A percentile compares a stretch with the other conserved stretches of the same genome.
phyloP scores from a whole-genome alignment of 2,113 vertebrate genomes.

The Stercorarius parasiticus region DNA sequence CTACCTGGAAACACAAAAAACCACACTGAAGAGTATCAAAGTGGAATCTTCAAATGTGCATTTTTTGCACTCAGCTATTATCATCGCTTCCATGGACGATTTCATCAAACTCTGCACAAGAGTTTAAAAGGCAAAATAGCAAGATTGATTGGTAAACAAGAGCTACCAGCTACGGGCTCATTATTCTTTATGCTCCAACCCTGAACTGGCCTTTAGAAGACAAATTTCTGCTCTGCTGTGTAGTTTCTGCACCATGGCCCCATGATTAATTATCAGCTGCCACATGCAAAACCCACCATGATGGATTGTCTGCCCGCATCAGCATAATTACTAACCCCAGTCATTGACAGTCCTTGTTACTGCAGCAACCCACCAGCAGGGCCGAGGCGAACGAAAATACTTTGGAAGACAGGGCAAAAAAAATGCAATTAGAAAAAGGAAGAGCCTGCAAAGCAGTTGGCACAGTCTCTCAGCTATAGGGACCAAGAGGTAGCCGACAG shows the following conservation, averaged over 20 bases:
- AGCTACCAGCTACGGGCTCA: slow-evolving; percentile 35
- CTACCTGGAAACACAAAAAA: background rate
- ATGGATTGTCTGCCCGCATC: slow-evolving; percentile 56
- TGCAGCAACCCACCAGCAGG: slow-evolving; percentile 7
- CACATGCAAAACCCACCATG: slow-evolving; percentile 64
- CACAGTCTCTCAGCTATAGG: background rate
- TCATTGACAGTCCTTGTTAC: slow-evolving; percentile 47
- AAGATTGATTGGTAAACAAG: slow-evolving; percentile 65
- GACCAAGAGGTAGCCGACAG: background rate
- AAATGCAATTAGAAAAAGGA: background rate
- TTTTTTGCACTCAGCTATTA: background rate
- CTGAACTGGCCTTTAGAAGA: slow-evolving; percentile 67
- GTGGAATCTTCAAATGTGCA: background rate
- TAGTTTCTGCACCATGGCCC: slow-evolving; percentile 45
- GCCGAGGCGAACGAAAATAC: slow-evolving; percentile 17
- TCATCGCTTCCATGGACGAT: background rate
- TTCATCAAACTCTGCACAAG: background rate
- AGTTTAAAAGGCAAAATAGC: background rate
- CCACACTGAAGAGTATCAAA: background rate
- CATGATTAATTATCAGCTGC: slow-evolving; percentile 66
- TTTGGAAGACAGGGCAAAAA: background rate
- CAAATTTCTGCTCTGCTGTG: slow-evolving; percentile 62
- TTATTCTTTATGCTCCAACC: slow-evolving; percentile 62
- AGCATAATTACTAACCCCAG: slow-evolving; percentile 61
- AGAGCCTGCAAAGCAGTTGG: background rate